A percentile compares a stretch with the other conserved stretches of the same genome.
Conservation (phyloP, 92 coral and sea anemone species). For the Paramuricea clavata region DNA sequence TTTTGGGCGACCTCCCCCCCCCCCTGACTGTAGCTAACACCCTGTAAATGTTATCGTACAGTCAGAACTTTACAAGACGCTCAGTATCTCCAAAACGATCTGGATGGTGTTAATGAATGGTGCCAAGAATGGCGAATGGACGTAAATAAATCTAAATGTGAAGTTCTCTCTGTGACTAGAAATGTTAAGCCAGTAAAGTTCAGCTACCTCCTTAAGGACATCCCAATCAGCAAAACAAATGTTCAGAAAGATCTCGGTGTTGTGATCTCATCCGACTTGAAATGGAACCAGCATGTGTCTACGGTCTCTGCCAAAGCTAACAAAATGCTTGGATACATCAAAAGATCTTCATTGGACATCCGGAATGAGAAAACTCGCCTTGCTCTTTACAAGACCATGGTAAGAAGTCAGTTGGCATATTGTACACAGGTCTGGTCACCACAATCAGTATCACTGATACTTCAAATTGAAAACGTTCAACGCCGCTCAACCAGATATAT, state of each 20-base stretch:
- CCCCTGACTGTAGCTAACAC: too few species aligned
- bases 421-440: background rate
- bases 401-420: background rate
- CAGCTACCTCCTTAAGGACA: background rate
- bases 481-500: background rate
- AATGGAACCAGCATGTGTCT: background rate
- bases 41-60: conserved; percentile 18
- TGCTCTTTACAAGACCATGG: background rate
- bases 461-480: background rate
- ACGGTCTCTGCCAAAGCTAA: background rate
- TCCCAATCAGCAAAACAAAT: background rate
- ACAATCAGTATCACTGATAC: background rate
- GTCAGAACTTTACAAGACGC: conserved; percentile 1
- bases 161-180: conserved; percentile 25
- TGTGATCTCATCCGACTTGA: background rate
- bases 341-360: background rate
- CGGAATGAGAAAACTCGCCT: background rate
- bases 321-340: background rate
- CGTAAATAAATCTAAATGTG: background rate
- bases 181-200: background rate
- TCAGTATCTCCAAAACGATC: conserved; percentile 27
- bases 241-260: background rate
- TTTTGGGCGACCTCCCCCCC: too few species aligned
- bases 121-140: background rate
- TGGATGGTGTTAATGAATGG: background rate